Conservation (phyloP, 2,888 invertebrate species). For the Dromius quadrimaculatus region DNA sequence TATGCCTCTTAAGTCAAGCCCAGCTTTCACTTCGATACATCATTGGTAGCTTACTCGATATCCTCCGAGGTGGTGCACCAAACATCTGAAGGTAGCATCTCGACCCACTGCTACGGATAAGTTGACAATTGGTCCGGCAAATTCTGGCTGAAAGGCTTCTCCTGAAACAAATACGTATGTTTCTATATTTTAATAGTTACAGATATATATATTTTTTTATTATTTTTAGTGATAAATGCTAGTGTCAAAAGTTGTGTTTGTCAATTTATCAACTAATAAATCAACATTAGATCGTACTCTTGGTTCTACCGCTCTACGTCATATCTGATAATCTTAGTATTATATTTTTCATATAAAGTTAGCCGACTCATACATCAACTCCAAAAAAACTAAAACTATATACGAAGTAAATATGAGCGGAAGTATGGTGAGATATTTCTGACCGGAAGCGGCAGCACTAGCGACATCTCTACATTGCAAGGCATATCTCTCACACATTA, state of each 20-base stretch:
- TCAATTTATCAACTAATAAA: not conserved
- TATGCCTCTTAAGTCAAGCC: too few species aligned
- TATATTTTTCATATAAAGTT: conserved; percentile 27
- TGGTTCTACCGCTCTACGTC: not conserved
- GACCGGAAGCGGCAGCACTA: conserved; percentile 22
- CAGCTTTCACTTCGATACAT: too few species aligned
- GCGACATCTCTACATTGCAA: conserved; percentile 29
- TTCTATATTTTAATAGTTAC: not conserved
- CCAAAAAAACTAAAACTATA: conserved; percentile 28
- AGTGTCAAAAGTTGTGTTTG: not conserved
- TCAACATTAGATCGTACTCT: not conserved
- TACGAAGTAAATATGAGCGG: conserved; percentile 25
- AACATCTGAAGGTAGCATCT: conserved; percentile 88
- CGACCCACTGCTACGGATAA: conserved; percentile 86
- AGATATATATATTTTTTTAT: not conserved
- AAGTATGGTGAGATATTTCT: conserved; percentile 31
- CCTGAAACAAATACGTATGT: too few species aligned
- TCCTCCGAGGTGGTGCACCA: conserved; percentile 88
- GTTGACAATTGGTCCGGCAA: conserved; percentile 85
- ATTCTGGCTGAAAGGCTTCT: conserved; percentile 75
- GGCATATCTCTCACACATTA: conserved; percentile 22
- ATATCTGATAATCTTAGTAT: not conserved
- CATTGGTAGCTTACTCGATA: conserved; percentile 84
- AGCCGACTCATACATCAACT: conserved; percentile 17
- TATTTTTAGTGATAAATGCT: not conserved